Evolutionary conservation across 2,888 invertebrate species (phyloP), one percentile per base, ranked within the genome.

Genomic region (Oxycera nigricornis): DNA sequence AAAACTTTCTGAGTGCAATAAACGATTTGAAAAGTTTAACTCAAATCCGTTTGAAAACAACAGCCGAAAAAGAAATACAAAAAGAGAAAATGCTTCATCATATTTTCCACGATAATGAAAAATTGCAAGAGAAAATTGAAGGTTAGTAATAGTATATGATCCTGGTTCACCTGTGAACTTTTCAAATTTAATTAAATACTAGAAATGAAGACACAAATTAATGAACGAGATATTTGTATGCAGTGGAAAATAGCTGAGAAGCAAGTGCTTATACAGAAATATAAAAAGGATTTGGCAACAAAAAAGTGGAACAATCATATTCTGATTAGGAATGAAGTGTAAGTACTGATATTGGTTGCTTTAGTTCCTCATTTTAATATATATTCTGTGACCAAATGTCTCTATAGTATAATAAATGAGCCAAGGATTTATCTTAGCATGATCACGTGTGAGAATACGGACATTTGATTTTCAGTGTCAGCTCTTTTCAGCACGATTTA

Each of bases 241-340:
- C 78, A 79, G 20, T 81, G 80, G 80, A 81, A 81, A 74, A 39
- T 80, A 55, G 76, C 79, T 0, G 78, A 79, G 0, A 80, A 81
- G 57, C 79, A 79, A 39, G 76, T 78, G 9, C 74, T 81, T 1
- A 80, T 81, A 17, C 78, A 80, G 55, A 81, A 81, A 73, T 80
- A 79, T 74, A 80, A 80, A 74, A 79, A 79, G 22, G 79, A 80
- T 74, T 76, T 81, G 65, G 78, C 81, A 1, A 70, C 76, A 14
- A 79, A 78, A 4, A 81, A 79, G 75, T 81, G 80, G 79, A 79
- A 81, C 11, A 81, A 81, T 72, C 80, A 79, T 65, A 76, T 81
- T 3, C 78, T 78, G 30, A 79, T 81, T 2, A 79, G 80, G 75
- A 78, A 79, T 35, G 80, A 81, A 79, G 79, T 81, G 81, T 81